Conservation (phyloP, 2,797 vertebrate genomes). For the Aphelocoma californica region DNA sequence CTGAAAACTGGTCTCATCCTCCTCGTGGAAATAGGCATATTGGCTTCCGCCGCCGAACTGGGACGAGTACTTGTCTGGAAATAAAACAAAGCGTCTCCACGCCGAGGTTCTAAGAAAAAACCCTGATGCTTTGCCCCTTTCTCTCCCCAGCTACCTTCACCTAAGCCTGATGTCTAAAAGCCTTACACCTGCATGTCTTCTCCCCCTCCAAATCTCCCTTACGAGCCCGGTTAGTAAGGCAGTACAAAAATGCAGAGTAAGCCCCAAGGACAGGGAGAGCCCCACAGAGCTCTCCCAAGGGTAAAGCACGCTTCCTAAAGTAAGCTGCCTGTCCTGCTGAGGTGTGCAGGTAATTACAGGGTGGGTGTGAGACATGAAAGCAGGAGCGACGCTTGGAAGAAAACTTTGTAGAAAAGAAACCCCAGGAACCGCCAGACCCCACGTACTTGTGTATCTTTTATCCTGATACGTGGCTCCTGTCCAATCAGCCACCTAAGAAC, state of each 20-base stretch:
- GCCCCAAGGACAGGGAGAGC: not conserved
- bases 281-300: not conserved
- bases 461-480: slow-evolving; percentile 98
- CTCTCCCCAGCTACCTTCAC: not conserved
- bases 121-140: not conserved
- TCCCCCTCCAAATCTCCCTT: not conserved
- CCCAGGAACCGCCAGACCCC: not conserved
- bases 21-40: slow-evolving; percentile 97
- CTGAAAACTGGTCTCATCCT: slow-evolving; percentile 97
- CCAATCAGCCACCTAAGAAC: slow-evolving; percentile 92
- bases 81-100: not conserved
- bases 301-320: not conserved
- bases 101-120: not conserved
- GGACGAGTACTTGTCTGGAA: slow-evolving; percentile 94
- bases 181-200: accelerated
- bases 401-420: not conserved
- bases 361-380: not conserved
- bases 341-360: not conserved
- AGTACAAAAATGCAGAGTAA: not conserved
- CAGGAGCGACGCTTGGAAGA: not conserved
- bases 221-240: not conserved
- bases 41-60: slow-evolving; percentile 98
- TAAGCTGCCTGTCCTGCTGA: not conserved
- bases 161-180: not conserved
- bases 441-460: slow-evolving; percentile 98